Base-by-base conservation (phyloP, 1,140 invertebrate species). In the Coenobita brevimanus region DNA sequence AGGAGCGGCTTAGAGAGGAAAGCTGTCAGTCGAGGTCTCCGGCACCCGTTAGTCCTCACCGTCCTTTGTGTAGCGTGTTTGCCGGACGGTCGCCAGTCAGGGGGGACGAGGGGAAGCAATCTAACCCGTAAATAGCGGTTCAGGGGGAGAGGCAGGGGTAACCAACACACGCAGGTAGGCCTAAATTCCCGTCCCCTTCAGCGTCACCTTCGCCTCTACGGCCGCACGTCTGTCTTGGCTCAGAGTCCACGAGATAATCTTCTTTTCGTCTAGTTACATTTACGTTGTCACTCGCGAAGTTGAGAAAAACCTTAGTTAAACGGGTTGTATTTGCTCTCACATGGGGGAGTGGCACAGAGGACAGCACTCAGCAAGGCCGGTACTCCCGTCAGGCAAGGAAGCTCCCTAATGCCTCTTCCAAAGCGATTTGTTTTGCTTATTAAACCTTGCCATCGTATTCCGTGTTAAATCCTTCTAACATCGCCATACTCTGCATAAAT, bases 91-190 rank as follows among this genome's bases (percentile, higher is more conserved):
- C 75, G 75, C 15, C 75, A 50, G 67, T 8, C 41, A 33, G 76
- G 76, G 54, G 76, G 76, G 41, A 54, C 57, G 67, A 60, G 24
- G 78, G 78, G n/a, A 81, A 81, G 78, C 78, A 81, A 81, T 81
- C 78, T 81, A 81, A 81, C 78, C 78, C 78, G 78, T 81, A 81
- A 81, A 81, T 81, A 81, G 78, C 78, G 78, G 33, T 81, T 38
- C 78, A 6, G 8, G 78, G 57, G 36, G 57, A 3, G 54, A 41
- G 57, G 67, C 8, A 62, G 38, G 62, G 78, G 57, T 81, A 81
- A 81, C 57, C 78, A 10, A 64, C 78, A 13, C 30, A 27, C 15
- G 60, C 27, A 3, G 38, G 24, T 38, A 81, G 43, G 57, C 38
- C 33, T 38, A 24, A 41, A 21, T 54, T n/a, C 30, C 50, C 57